phyloP scores from a whole-genome alignment of 2,797 vertebrate species.

The Urosaurus nigricauda region DNA sequence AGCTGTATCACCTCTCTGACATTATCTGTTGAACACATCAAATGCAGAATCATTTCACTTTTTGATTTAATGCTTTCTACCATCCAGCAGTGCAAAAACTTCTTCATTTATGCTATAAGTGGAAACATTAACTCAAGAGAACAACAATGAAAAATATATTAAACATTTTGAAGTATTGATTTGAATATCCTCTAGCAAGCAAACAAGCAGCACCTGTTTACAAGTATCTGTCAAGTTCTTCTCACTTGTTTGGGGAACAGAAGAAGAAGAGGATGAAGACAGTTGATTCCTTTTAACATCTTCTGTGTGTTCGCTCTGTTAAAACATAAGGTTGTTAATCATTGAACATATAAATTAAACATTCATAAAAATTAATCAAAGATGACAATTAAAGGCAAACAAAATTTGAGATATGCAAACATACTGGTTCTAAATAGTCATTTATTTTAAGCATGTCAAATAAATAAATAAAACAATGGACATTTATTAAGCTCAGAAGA shows the following conservation, averaged over 20 bases:
- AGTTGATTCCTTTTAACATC: slow-evolving; percentile 62
- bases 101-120: not conserved
- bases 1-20: not conserved
- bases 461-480: not conserved
- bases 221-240: slow-evolving; percentile 74
- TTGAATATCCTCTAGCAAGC: not conserved
- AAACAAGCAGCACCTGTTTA: slow-evolving; percentile 75
- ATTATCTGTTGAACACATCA: not conserved
- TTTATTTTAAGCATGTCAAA: not conserved
- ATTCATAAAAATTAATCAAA: not conserved
- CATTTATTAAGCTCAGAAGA: not conserved
- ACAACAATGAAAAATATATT: no score
- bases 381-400: not conserved
- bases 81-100: not conserved
- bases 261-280: slow-evolving; percentile 65
- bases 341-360: not conserved
- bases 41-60: not conserved
- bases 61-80: not conserved
- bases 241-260: slow-evolving; percentile 64
- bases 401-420: not conserved
- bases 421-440: not conserved
- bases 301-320: slow-evolving; percentile 67
- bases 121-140: not conserved
- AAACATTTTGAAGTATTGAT: not conserved
- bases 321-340: not conserved